Evolutionary conservation across 1,140 invertebrate species (phyloP), one percentile per base, ranked within the genome.

Genomic region (Leptinotarsa defecta): DNA sequence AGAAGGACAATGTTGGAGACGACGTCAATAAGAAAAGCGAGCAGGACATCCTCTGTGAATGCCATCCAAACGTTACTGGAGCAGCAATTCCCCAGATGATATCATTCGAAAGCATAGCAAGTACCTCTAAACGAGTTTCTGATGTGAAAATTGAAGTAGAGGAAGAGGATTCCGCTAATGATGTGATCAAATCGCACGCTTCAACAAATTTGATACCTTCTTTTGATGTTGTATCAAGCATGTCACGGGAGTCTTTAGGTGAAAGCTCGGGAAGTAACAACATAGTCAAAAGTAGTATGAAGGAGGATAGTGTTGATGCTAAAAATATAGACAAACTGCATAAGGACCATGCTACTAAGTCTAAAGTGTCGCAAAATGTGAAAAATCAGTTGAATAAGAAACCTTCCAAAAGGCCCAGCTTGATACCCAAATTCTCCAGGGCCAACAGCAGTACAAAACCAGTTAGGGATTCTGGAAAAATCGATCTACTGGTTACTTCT

Each of bases 31-130:
- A 76, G n/a, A 76, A 34, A 48, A 61, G 24, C 19, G 27, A 67
- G 11, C 20, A 61, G 24, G 63, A 77, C 48, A 77, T 80, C 62
- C 6, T 72, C 3, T 80, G 79, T 65, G 79, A 80, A 74, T 80
- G 79, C 8, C 57, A 77, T 52, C 61, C 75, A n/a, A 71, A 61
- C 11, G 72, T 75, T 11, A 49, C 65, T n/a, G 79, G 79, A 73
- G 79, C 57, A 57, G 79, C 79, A 11, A 73, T 80, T 13, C 75
- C 77, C 48, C 27, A 68, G 6, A 57, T 78, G 5, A 70, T 62
- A 15, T 78, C 77, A 4, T 75, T 78, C 65, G 70, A 27, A 34
- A 20, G 67, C 19, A 20, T 61, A n/a, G 6, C 48, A 24, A 13
- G 22, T 27, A n/a, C 6, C 57, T n/a, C 15, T 34, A 8, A 13